Evolutionary conservation across 1,140 invertebrate genomes (phyloP), one percentile per base, ranked within the genome.

Genomic region (Mamestra configurata): DNA sequence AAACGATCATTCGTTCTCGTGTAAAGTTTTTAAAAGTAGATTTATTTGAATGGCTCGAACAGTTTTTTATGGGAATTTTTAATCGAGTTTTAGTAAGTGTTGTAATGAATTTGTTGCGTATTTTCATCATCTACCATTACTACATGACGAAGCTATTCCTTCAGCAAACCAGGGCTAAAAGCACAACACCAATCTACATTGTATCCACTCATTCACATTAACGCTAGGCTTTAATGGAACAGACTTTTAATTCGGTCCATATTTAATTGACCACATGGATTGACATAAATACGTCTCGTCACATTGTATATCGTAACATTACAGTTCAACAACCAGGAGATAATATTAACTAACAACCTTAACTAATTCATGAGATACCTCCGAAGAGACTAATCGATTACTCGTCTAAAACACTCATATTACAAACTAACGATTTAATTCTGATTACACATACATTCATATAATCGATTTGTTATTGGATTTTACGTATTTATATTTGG

Each of bases 271-370:
- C 93, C 91, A 91, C 84, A 89, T 84, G 79, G 79, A 93, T 92
- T 92, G 89, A 93, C 91, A 90, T 86, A 84, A 83, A 85, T 71
- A 86, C 81, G 61, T 78, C 83, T 85, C 82, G 83, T 87, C 86
- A 86, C 70, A 72, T 81, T 83, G 70, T 83, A 88, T 82, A 86
- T 86, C 84, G 85, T 73, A 84, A 86, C 83, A 88, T 87, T 87
- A 88, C 83, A 88, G 86, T 88, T 94, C 86, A 94, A 93, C 92
- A 94, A 94, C 93, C 93, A 93, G 86, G 89, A 90, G 89, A 91
- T 89, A 88, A 77, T 88, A 90, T 88, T 90, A 90, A 87, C 89
- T 93, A 93, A 92, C 83, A 84, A 84, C 81, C 86, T 89, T 89
- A 89, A 79, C 81, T 89, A 88, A 82, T 82, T 84, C 84, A 89